Evolutionary conservation across 2,888 invertebrate genomes (phyloP).

Genomic region (Hirtodrosophila cameraria): DNA sequence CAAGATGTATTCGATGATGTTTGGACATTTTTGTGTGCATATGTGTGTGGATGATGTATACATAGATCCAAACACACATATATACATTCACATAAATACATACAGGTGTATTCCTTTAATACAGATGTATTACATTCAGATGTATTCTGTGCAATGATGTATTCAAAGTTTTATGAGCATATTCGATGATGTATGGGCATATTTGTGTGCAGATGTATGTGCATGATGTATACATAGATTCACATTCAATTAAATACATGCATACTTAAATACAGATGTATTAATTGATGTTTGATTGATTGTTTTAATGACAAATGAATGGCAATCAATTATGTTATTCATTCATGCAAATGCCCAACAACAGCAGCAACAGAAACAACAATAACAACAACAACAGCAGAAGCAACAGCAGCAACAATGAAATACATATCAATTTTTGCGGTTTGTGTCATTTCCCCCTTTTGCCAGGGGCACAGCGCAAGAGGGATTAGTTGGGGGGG

Average conservation of each 20-base stretch:
- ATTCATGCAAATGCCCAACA: conserved; percentile 26
- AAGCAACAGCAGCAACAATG: conserved; percentile 4
- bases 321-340: conserved; percentile 19
- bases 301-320: conserved; percentile 1
- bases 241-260: background rate
- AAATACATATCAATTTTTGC: conserved; percentile 21
- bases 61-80: no score
- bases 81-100: no score
- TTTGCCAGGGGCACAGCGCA: conserved; percentile 17
- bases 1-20: no score
- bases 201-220: background rate
- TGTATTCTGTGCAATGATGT: no score
- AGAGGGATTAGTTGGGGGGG: no score
- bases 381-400: background rate
- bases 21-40: no score
- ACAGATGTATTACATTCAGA: no score
- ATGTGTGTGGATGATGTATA: no score
- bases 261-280: background rate
- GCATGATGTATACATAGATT: background rate
- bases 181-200: background rate
- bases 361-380: no score
- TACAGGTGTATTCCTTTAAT: no score
- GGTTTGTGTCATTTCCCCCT: conserved; percentile 14
- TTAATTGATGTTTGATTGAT: background rate
- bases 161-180: no score